Conservation (phyloP, 2,888 invertebrate species). For the Marronus borbonicus region DNA sequence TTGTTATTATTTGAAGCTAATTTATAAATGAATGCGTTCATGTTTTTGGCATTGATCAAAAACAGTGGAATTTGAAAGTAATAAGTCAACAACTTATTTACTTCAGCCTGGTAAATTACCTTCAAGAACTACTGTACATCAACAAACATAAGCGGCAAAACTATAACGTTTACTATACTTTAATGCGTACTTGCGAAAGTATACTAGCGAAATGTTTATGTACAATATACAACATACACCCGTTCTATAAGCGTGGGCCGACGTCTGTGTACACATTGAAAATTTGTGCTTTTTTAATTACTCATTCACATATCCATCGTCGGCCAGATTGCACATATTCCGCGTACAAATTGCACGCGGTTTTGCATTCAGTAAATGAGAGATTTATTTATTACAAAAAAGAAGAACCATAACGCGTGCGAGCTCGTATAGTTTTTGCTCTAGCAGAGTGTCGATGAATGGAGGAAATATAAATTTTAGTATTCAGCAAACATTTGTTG, state of each 20-base stretch:
- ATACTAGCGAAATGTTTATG: background rate
- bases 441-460: background rate
- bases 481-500: too few species aligned
- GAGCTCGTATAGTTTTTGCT: background rate
- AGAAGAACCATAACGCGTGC: background rate
- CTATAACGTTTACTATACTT: background rate
- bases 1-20: too few species aligned
- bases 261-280: background rate
- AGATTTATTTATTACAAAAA: background rate
- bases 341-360: conserved; percentile 2
- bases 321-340: conserved; percentile 2
- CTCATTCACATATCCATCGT: background rate
- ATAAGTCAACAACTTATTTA: too few species aligned
- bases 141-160: background rate
- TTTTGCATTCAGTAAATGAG: background rate
- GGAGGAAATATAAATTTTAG: background rate
- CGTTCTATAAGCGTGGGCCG: background rate
- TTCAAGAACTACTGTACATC: background rate
- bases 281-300: conserved; percentile 9
- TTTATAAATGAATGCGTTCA: too few species aligned
- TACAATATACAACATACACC: background rate
- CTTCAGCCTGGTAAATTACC: background rate
- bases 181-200: background rate
- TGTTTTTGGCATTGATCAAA: too few species aligned
- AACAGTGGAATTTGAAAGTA: too few species aligned